Evolutionary conservation across 2,113 vertebrate genomes (phyloP).

Genomic region (Apodemus sylvaticus): DNA sequence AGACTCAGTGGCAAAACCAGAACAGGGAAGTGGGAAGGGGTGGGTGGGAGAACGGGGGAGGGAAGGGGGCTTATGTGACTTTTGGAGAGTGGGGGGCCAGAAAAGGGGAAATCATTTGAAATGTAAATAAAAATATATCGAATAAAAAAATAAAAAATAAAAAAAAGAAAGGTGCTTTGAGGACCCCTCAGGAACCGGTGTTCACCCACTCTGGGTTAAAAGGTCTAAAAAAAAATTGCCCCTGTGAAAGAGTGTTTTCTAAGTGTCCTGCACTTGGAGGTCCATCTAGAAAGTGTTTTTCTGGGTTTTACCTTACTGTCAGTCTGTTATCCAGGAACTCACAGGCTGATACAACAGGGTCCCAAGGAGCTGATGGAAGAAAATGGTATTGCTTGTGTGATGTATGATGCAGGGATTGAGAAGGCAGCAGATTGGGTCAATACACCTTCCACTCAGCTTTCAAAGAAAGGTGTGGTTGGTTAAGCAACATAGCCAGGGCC

Average conservation of each 20-base stretch:
- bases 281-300: background rate
- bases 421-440: background rate
- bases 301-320: background rate
- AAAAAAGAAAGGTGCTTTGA: background rate
- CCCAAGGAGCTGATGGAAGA: background rate
- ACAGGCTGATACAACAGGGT: background rate
- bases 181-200: background rate
- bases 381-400: background rate
- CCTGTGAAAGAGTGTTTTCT: background rate
- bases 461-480: background rate
- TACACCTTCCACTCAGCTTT: background rate
- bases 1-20: too few species aligned
- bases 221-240: background rate
- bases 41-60: too few species aligned
- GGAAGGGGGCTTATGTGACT: too few species aligned
- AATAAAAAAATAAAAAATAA: too few species aligned
- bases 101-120: too few species aligned
- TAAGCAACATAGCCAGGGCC: background rate
- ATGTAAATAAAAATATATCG: too few species aligned
- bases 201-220: background rate
- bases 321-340: background rate
- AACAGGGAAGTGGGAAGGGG: too few species aligned
- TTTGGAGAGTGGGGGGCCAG: too few species aligned
- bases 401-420: background rate
- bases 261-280: background rate